These are phyloP conservation scores for Maniola jurtina DNA, from an alignment of 1,140 invertebrate species.

Conservation along the genomic window DNA sequence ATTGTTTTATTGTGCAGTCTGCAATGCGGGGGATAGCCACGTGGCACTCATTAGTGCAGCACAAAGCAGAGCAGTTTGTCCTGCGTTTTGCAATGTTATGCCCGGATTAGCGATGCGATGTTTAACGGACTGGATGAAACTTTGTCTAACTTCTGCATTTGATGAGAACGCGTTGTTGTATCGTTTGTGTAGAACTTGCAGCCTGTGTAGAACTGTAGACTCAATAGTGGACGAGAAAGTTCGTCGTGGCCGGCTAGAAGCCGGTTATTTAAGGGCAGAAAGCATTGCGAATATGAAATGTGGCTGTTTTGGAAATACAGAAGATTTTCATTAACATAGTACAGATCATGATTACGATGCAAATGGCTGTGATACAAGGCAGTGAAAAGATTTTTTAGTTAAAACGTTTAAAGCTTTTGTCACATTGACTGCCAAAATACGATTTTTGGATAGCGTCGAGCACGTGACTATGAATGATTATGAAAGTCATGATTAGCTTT, in stretches of 20 bases:
- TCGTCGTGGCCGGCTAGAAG: background rate
- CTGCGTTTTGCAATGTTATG: constrained; percentile 72
- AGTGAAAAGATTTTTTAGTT: too few species aligned
- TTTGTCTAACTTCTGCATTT: constrained; percentile 47
- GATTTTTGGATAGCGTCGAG: too few species aligned
- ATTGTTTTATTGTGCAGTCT: constrained; percentile 77
- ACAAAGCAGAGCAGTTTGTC: constrained; percentile 74
- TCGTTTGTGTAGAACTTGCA: constrained; percentile 10
- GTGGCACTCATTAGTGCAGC: constrained; percentile 74
- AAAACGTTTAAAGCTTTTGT: too few species aligned
- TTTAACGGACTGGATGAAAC: constrained; percentile 62
- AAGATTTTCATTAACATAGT: background rate
- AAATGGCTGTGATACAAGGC: too few species aligned
- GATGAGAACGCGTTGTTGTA: constrained; percentile 14
- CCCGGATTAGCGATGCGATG: constrained; percentile 66
- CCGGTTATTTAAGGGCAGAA: constrained; percentile 1
- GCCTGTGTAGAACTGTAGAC: background rate
- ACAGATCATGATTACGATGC: background rate
- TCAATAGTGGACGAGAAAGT: constrained; percentile 8
- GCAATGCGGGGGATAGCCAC: constrained; percentile 75
- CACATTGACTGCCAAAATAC: too few species aligned
- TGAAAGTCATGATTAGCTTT: too few species aligned
- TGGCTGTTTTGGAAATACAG: background rate
- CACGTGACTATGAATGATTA: too few species aligned
- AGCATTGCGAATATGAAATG: background rate